These are phyloP conservation scores for Nebria salina DNA, from an alignment of 2,888 invertebrate species.

Conservation along the genomic window DNA sequence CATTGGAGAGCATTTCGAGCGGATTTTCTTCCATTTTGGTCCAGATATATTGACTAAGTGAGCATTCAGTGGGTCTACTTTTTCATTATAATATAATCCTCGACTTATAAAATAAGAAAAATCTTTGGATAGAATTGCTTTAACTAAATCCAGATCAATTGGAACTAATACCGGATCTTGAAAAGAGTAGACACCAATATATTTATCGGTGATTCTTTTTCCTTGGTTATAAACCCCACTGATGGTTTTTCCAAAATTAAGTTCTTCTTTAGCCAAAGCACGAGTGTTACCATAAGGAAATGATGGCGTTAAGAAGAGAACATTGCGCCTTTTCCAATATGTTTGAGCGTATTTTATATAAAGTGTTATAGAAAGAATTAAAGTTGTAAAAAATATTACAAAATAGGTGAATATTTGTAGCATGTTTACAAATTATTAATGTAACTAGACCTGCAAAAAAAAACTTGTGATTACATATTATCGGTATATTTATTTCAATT, in stretches of 20 bases:
- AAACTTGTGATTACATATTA: too few species aligned
- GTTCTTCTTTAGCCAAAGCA: background rate
- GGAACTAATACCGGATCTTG: background rate
- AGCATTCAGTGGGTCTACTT: constrained; percentile 8
- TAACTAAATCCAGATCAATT: too few species aligned
- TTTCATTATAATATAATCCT: constrained; percentile 2
- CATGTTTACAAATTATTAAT: too few species aligned
- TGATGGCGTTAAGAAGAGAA: background rate
- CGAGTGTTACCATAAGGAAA: background rate
- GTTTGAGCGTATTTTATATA: too few species aligned
- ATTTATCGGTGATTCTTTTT: background rate
- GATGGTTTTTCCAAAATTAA: background rate
- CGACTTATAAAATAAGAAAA: background rate
- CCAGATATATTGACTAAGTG: constrained; percentile 5
- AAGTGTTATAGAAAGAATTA: too few species aligned
- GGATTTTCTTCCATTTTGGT: constrained; percentile 13
- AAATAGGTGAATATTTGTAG: too few species aligned
- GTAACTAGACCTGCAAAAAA: too few species aligned
- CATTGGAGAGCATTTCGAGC: background rate
- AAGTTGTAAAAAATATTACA: too few species aligned
- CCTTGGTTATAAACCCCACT: background rate
- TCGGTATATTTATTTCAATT: too few species aligned
- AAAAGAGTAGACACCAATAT: background rate
- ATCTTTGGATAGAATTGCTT: too few species aligned
- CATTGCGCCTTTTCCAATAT: too few species aligned